Base-by-base conservation (phyloP, 1,140 invertebrate genomes). In the Calephelis virginiensis region DNA sequence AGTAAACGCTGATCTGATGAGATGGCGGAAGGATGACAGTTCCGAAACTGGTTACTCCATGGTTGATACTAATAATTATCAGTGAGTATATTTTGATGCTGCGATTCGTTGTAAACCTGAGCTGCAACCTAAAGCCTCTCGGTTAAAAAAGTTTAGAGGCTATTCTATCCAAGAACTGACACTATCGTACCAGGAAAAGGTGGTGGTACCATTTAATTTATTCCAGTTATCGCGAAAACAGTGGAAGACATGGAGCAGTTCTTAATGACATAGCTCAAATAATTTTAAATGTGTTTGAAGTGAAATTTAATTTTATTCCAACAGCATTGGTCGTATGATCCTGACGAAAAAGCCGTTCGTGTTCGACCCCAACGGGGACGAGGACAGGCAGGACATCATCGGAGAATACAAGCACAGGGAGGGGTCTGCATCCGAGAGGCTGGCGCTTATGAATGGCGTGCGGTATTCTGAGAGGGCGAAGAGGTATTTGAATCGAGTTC, bases 291-390 rank as follows among this genome's bases (percentile, higher is more conserved):
- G 17, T 28, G 28, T 28, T 28, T 28, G 28, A 28, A 4, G 0
- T 17, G 7, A 60, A 45, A 50, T n/a, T 60, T 12, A 7, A 60
- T 49, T 63, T 82, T 60, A 47, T 72, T 81, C 86, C 9, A 53
- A 28, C 78, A 96, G 95, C 71, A 94, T 97, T 74, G 96, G 96
- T 1, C 92, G 93, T 40, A 93, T 94, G 90, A 93, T 97, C 70
- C 92, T 96, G 4, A 97, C 96, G 0, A 97, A 97, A 89, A 93
- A 93, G 68, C 93, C 94, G 0, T 96, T 93, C 73, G 90, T 94
- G 9, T 95, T 94, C 73, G 95, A 96, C 83, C 93, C 94, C 0
- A 92, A 93, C 56, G 94, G 94, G 0, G 94, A 95, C 50, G 91
- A 88, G 37, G 95, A 96, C 76, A 86, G 93, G 14, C 92, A 96